Conservation (phyloP, 2,888 invertebrate genomes). For the Scaptomyza polygonia region DNA sequence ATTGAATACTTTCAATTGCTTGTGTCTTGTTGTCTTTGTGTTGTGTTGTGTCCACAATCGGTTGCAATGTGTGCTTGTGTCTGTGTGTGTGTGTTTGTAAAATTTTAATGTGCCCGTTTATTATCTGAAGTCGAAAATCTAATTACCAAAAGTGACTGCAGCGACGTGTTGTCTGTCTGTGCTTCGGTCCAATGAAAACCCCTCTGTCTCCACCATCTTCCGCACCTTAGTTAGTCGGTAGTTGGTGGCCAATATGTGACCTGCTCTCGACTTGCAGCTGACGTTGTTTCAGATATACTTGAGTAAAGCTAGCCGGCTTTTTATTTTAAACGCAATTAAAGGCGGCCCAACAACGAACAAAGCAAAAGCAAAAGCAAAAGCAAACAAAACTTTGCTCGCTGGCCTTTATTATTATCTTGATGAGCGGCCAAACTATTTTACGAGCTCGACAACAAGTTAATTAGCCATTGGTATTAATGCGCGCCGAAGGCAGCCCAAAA, state of each 20-base stretch:
- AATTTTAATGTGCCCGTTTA: conserved; percentile 77
- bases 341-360: conserved; percentile 35
- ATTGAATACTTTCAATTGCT: conserved; percentile 69
- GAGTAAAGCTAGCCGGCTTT: conserved; percentile 19
- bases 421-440: conserved; percentile 77
- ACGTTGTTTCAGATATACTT: conserved; percentile 33
- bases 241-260: conserved; percentile 39
- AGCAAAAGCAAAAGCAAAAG: conserved; percentile 34
- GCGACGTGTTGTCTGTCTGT: conserved; percentile 22
- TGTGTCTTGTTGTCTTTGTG: conserved; percentile 7
- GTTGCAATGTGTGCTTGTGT: conserved; percentile 2
- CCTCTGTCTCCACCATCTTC: neutral
- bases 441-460: conserved; percentile 79
- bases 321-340: conserved; percentile 50
- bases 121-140: conserved; percentile 76
- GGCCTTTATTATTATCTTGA: conserved; percentile 69
- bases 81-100: conserved; percentile 59
- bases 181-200: conserved; percentile 4
- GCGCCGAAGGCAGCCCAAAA: conserved; percentile 36
- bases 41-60: conserved; percentile 15
- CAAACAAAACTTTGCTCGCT: conserved; percentile 38
- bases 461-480: conserved; percentile 74
- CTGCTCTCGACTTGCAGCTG: conserved; percentile 54
- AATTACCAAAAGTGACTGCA: conserved; percentile 76
- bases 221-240: conserved; percentile 17